Percentiles rank a stretch among this genome's conserved stretches.
Evolutionary conservation across 2,797 vertebrate species (phyloP).

Genomic region (Denticeps clupeoides): DNA sequence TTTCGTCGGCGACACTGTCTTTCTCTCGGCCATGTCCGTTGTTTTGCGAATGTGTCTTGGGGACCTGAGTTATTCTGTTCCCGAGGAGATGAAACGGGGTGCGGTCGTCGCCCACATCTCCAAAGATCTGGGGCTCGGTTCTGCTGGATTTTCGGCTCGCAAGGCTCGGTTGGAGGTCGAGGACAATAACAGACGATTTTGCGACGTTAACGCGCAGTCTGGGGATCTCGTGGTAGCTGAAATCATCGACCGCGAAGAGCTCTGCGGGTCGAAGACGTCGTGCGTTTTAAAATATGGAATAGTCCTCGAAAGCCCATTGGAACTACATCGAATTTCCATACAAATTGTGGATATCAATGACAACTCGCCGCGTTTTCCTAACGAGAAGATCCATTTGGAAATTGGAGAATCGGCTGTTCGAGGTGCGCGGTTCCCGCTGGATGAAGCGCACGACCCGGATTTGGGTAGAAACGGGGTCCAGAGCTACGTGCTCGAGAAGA

Average conservation of each 20-base stretch:
- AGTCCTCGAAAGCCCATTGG: conserved; percentile 36
- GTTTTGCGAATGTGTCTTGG: conserved; percentile 3
- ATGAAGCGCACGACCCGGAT: conserved; percentile 34
- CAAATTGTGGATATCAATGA: conserved; percentile 37
- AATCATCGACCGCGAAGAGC: conserved; percentile 44
- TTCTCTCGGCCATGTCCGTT: not conserved
- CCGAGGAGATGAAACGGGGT: conserved; percentile 36
- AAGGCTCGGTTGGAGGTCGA: conserved; percentile 37
- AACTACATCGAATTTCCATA: conserved; percentile 35
- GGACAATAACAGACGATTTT: conserved; percentile 20
- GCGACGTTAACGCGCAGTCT: conserved; percentile 22
- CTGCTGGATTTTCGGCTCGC: conserved; percentile 15
- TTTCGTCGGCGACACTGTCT: not conserved
- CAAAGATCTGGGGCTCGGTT: conserved; percentile 33
- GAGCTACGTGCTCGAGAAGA: conserved; percentile 35
- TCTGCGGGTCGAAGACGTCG: conserved; percentile 42
- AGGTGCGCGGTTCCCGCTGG: conserved; percentile 26
- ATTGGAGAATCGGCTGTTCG: not conserved
- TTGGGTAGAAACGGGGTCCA: conserved; percentile 32
- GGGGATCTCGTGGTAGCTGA: conserved; percentile 38
- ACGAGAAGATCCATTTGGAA: conserved; percentile 31
- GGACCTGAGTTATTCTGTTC: conserved; percentile 36
- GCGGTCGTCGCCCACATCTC: conserved; percentile 42
- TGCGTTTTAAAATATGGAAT: conserved; percentile 41
- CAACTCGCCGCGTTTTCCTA: conserved; percentile 32